A percentile compares a stretch with the other conserved stretches of the same genome.
phyloP scores from a whole-genome alignment of 2,888 invertebrate species.

The Mesoligia furuncula region DNA sequence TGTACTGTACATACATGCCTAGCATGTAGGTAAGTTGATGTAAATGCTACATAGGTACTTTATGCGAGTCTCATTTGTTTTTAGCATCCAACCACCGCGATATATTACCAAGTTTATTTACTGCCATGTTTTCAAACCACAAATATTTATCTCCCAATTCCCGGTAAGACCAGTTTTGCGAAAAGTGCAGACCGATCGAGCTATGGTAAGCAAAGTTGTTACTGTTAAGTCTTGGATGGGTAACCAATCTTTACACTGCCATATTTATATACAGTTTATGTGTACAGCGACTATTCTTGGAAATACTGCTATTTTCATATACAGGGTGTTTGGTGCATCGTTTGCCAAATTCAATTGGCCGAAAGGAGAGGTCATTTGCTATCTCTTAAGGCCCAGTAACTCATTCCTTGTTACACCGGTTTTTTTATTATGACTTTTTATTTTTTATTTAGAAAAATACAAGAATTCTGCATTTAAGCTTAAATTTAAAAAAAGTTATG shows the following conservation, averaged over 20 bases:
- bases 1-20: background rate
- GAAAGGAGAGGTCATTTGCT: too few relatives aligned
- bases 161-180: background rate
- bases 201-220: background rate
- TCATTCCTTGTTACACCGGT: too few relatives aligned
- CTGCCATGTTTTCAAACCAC: slow-evolving; percentile 9
- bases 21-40: background rate
- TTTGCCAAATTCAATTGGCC: too few relatives aligned
- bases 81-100: slow-evolving; percentile 17
- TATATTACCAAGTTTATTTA: slow-evolving; percentile 18
- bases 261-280: background rate
- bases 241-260: background rate
- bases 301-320: background rate
- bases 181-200: background rate
- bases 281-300: background rate
- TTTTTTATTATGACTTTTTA: too few relatives aligned
- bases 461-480: too few relatives aligned
- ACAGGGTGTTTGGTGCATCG: too few relatives aligned
- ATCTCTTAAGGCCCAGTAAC: too few relatives aligned
- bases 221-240: background rate
- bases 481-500: too few relatives aligned
- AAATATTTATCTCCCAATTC: background rate
- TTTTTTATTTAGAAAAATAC: too few relatives aligned
- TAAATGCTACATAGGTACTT: background rate
- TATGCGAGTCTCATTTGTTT: slow-evolving; percentile 24